Evolutionary conservation across 2,113 vertebrate species (phyloP).

Genomic region (Gallinago media): DNA sequence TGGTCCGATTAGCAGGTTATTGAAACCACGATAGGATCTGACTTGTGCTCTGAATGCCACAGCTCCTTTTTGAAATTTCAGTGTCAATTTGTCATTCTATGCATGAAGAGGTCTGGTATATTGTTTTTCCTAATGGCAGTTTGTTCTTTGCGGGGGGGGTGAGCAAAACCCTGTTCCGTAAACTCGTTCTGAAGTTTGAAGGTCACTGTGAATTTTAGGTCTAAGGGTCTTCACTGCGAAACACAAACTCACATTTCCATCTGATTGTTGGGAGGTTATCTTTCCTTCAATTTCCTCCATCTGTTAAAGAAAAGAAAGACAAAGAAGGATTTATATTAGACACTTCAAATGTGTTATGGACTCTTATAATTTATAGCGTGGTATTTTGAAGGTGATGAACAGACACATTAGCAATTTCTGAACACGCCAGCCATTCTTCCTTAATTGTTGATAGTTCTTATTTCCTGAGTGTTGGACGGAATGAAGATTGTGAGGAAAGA

Average conservation of each 20-base stretch:
- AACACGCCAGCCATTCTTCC: background rate
- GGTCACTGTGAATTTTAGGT: background rate
- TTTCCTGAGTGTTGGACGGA: background rate
- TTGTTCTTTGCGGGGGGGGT: background rate
- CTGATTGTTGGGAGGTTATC: background rate
- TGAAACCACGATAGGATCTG: background rate
- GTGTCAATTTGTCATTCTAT: background rate
- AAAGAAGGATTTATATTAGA: background rate
- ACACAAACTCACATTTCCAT: background rate
- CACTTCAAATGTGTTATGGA: background rate
- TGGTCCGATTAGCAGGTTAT: background rate
- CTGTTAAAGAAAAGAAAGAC: background rate
- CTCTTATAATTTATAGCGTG: background rate
- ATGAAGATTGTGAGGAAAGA: background rate
- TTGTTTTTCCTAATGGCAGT: background rate
- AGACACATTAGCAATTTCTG: background rate
- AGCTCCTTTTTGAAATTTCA: background rate
- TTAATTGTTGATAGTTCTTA: constrained; percentile 9
- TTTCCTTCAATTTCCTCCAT: background rate
- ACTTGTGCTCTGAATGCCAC: background rate
- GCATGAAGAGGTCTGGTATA: background rate
- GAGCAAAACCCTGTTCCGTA: background rate
- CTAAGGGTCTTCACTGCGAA: background rate
- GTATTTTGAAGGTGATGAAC: background rate
- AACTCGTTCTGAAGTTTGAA: background rate